Evolutionary conservation across 2,888 invertebrate genomes (phyloP).

Genomic region (Hydropsyche betteni): DNA sequence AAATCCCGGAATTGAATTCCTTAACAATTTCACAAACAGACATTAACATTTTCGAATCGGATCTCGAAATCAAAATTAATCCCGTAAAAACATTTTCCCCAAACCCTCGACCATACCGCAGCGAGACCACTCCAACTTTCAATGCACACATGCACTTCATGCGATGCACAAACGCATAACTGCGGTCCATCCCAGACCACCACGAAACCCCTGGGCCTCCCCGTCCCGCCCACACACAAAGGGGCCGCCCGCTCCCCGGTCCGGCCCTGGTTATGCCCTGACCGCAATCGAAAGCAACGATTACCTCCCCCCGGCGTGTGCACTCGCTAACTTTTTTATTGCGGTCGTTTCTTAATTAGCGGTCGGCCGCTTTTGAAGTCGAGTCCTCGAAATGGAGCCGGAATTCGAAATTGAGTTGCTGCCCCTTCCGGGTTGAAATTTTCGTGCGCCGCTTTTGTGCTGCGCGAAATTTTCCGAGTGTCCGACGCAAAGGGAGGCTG

Average conservation of each 20-base stretch:
- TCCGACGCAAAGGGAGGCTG: too few relatives aligned
- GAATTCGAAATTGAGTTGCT: conserved; percentile 11
- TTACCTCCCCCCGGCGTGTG: conserved; percentile 36
- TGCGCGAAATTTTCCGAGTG: too few relatives aligned
- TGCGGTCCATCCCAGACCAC: neutral
- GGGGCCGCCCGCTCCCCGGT: too few relatives aligned
- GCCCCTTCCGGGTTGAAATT: neutral
- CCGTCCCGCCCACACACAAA: too few relatives aligned
- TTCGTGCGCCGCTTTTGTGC: too few relatives aligned
- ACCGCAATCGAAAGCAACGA: conserved; percentile 46
- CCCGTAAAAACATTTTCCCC: too few relatives aligned
- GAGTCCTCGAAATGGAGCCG: conserved; percentile 19
- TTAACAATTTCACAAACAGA: too few relatives aligned
- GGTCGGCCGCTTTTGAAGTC: conserved; percentile 33
- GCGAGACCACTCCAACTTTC: neutral
- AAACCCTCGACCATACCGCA: too few relatives aligned
- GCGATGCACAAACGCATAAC: conserved; percentile 5
- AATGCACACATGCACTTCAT: neutral
- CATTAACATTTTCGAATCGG: too few relatives aligned
- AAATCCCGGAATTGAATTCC: too few relatives aligned
- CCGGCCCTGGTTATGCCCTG: neutral
- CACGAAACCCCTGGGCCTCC: neutral
- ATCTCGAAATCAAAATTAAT: too few relatives aligned
- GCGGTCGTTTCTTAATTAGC: conserved; percentile 48
- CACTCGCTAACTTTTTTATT: conserved; percentile 43